These are phyloP conservation scores for Palloptera scutellata DNA, from an alignment of 2,888 invertebrate species.

Conservation along the genomic window DNA sequence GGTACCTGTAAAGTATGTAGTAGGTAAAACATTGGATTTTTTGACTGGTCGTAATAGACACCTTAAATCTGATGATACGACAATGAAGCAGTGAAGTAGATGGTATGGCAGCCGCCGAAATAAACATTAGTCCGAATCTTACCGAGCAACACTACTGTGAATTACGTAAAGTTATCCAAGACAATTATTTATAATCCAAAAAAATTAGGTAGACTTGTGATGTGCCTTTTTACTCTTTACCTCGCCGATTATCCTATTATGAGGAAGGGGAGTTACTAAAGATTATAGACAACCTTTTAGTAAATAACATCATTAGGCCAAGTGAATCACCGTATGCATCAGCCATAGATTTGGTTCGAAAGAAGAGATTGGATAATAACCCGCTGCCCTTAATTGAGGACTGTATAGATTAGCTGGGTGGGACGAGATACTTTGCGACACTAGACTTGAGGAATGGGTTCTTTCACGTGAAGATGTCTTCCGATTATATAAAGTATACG, in stretches of 20 bases:
- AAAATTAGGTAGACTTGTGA: constrained; percentile 29
- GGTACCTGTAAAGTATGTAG: too few species aligned
- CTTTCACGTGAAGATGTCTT: constrained; percentile 22
- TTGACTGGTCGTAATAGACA: too few species aligned
- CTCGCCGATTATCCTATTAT: constrained; percentile 32
- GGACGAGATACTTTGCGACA: constrained; percentile 1
- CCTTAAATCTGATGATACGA: too few species aligned
- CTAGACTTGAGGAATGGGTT: constrained; percentile 17
- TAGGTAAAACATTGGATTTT: too few species aligned
- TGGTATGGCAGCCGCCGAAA: not conserved
- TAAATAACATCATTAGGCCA: constrained; percentile 3
- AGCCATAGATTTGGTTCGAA: constrained; percentile 11
- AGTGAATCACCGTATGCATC: constrained; percentile 20
- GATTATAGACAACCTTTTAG: constrained; percentile 9
- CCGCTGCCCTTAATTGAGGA: constrained; percentile 1
- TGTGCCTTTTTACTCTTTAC: constrained; percentile 31
- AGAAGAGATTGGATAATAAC: constrained; percentile 6
- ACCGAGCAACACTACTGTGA: not conserved
- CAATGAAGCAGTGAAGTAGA: too few species aligned
- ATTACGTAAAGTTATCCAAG: not conserved
- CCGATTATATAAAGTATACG: constrained; percentile 22
- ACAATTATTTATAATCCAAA: not conserved
- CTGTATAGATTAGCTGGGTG: not conserved
- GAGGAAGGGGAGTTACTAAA: not conserved
- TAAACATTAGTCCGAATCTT: constrained; percentile 2